phyloP scores from a whole-genome alignment of 2,888 invertebrate species.

The Clistopyga incitator region DNA sequence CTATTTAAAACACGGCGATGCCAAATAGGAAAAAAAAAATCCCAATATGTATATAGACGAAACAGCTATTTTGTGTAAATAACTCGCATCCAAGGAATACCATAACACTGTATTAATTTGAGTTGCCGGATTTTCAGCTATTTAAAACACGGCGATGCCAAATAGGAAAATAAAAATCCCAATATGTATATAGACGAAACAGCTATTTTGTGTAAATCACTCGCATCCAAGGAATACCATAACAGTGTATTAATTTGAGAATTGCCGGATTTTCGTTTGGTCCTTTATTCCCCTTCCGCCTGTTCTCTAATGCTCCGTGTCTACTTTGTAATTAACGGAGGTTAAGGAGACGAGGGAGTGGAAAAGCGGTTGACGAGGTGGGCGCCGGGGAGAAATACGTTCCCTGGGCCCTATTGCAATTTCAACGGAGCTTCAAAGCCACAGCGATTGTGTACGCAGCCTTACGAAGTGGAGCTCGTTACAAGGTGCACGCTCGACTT shows the following conservation, averaged over 20 bases:
- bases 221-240: neutral
- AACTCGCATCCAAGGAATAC: neutral
- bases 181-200: no score
- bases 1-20: neutral
- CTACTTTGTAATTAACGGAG: slow-evolving; percentile 66
- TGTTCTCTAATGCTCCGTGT: slow-evolving; percentile 24
- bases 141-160: neutral
- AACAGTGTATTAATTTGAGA: neutral
- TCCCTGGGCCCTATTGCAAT: slow-evolving; percentile 50
- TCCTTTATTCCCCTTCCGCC: neutral
- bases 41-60: no score
- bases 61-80: neutral
- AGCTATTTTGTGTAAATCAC: neutral
- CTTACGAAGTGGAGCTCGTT: slow-evolving; percentile 62
- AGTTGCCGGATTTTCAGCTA: neutral
- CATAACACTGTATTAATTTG: neutral
- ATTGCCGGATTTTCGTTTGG: neutral
- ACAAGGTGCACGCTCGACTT: slow-evolving; percentile 47
- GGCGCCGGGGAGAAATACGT: slow-evolving; percentile 37
- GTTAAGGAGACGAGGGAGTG: neutral
- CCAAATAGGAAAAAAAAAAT: no score
- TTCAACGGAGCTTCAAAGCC: slow-evolving; percentile 44
- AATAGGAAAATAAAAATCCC: no score
- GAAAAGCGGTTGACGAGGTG: neutral
- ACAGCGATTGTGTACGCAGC: slow-evolving; percentile 52